Evolutionary conservation across 2,888 invertebrate species (phyloP).

Genomic region (Nemurella pictetii): DNA sequence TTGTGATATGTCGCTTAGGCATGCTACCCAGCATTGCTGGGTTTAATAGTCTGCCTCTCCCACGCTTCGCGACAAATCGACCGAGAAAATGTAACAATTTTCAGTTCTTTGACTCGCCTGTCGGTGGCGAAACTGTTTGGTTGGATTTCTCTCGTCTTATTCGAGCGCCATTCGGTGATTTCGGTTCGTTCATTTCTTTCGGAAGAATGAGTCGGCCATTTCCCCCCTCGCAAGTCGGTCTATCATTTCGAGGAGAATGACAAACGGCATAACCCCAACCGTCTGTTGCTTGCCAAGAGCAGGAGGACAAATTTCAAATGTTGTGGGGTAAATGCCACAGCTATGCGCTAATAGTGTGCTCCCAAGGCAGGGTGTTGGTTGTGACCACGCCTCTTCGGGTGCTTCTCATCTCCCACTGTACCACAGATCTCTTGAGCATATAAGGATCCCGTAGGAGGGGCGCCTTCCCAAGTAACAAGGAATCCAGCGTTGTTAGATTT

Average conservation of each 20-base stretch:
- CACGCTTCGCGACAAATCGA: slow-evolving; percentile 3
- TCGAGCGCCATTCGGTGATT: neutral
- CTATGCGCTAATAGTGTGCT: neutral
- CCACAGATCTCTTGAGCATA: slow-evolving; percentile 41
- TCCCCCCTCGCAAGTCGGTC: neutral
- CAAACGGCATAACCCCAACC: neutral
- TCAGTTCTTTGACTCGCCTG: neutral
- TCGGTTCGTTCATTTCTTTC: neutral
- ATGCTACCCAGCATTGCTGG: too few relatives aligned
- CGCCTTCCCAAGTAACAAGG: slow-evolving; percentile 6
- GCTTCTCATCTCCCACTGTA: slow-evolving; percentile 8
- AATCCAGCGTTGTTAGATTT: slow-evolving; percentile 2
- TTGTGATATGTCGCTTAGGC: slow-evolving; percentile 26
- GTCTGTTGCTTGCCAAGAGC: neutral
- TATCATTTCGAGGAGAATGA: neutral
- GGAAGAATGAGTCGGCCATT: neutral
- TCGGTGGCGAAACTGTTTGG: too few relatives aligned
- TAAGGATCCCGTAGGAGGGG: slow-evolving; percentile 39
- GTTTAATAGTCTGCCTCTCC: neutral
- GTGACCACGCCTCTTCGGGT: neutral
- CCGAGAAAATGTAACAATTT: neutral
- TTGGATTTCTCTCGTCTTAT: neutral
- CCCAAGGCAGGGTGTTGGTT: neutral
- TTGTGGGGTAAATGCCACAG: neutral
- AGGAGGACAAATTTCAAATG: neutral